Percentiles rank a stretch among this genome's conserved stretches.
These are phyloP conservation scores for Zaprionus capensis DNA, from an alignment of 1,140 invertebrate species.

Conservation along the genomic window DNA sequence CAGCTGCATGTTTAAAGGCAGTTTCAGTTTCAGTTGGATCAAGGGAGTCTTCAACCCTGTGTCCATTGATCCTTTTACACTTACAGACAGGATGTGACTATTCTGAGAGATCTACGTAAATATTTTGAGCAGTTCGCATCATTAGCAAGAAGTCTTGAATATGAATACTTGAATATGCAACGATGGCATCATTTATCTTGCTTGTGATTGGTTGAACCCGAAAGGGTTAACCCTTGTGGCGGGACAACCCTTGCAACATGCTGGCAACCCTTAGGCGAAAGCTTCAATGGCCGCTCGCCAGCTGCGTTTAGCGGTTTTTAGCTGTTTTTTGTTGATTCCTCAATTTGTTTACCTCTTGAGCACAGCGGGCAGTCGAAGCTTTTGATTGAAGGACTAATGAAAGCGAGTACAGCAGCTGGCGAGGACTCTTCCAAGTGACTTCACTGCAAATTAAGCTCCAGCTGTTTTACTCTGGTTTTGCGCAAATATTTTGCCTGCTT, in stretches of 20 bases:
- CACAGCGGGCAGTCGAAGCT: constrained; percentile 37
- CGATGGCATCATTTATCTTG: constrained; percentile 32
- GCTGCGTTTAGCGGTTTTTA: constrained; percentile 24
- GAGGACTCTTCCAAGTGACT: constrained; percentile 1
- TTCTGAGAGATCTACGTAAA: constrained; percentile 26
- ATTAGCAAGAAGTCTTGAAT: constrained; percentile 27
- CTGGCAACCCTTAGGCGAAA: constrained; percentile 35
- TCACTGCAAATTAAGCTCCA: constrained; percentile 29
- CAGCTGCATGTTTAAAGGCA: constrained; percentile 21
- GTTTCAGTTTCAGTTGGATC: constrained; percentile 3
- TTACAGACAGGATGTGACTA: constrained; percentile 22
- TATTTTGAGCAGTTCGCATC: constrained; percentile 43
- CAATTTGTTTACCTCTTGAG: constrained; percentile 21
- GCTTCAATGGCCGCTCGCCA: constrained; percentile 48
- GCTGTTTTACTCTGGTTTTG: constrained; percentile 39
- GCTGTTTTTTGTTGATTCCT: constrained; percentile 9
- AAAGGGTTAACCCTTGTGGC: constrained; percentile 41
- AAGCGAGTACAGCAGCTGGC: background rate
- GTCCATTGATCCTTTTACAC: constrained; percentile 52
- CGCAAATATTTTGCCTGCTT: constrained; percentile 48
- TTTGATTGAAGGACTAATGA: constrained; percentile 14
- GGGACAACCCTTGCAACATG: constrained; percentile 29
- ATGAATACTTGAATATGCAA: constrained; percentile 6
- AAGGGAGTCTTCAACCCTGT: background rate
- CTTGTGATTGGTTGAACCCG: constrained; percentile 39